These are phyloP conservation scores for Aleiodes leptofemur DNA, from an alignment of 2,888 invertebrate genomes.

Conservation along the genomic window DNA sequence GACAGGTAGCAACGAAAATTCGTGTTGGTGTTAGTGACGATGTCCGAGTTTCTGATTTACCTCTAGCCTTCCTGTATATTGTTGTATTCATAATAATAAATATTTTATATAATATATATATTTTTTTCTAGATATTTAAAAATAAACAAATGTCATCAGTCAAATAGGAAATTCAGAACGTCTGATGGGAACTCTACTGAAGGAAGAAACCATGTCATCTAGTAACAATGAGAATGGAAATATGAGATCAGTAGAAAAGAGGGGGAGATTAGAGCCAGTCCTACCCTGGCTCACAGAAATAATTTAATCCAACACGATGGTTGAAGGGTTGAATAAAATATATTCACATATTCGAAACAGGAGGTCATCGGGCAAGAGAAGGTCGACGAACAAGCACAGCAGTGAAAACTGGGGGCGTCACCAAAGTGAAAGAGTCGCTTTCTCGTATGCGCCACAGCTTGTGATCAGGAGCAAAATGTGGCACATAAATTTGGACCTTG, in stretches of 20 bases:
- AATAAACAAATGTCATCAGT: not conserved
- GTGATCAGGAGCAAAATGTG: slow-evolving; percentile 20
- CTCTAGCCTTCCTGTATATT: not conserved
- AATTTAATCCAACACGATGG: slow-evolving; percentile 72
- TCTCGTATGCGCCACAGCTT: slow-evolving; percentile 12
- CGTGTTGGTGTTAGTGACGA: slow-evolving; percentile 53
- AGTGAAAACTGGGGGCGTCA: slow-evolving; percentile 6
- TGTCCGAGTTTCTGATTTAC: slow-evolving; percentile 43
- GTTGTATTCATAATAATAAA: not conserved
- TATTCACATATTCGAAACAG: slow-evolving; percentile 75
- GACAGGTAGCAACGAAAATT: slow-evolving; percentile 67
- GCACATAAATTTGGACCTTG: slow-evolving; percentile 7
- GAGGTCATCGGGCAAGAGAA: slow-evolving; percentile 66
- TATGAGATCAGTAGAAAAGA: slow-evolving; percentile 5
- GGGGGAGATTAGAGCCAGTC: slow-evolving; percentile 5
- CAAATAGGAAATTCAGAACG: not conserved
- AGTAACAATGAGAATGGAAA: slow-evolving; percentile 9
- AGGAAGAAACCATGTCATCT: not conserved
- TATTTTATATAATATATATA: not conserved
- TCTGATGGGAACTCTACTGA: not conserved
- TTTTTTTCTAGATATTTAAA: not conserved
- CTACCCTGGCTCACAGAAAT: slow-evolving; percentile 59
- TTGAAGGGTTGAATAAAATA: slow-evolving; percentile 76
- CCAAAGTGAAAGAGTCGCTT: slow-evolving; percentile 5
- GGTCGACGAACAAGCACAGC: slow-evolving; percentile 53